These are phyloP conservation scores for Gallinago solitaria DNA, from an alignment of 2,797 vertebrate genomes.

Conservation along the genomic window DNA sequence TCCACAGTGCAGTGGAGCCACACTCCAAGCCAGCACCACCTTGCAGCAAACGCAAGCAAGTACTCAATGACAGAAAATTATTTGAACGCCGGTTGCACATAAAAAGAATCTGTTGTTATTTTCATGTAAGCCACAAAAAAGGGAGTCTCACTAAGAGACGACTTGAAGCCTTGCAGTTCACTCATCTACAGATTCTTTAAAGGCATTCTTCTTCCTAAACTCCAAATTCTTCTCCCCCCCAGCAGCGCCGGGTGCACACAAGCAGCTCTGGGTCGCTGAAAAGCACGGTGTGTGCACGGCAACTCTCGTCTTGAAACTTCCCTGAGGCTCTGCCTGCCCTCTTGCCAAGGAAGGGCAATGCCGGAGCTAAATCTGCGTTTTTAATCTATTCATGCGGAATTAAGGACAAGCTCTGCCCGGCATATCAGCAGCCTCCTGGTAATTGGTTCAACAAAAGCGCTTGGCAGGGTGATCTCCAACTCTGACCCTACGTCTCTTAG, in stretches of 20 bases:
- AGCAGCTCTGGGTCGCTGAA: rapidly evolving
- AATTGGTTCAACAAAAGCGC: constrained; percentile 14
- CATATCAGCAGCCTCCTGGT: constrained; percentile 16
- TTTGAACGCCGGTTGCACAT: neutral
- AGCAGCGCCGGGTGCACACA: neutral
- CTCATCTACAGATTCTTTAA: neutral
- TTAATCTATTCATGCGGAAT: neutral
- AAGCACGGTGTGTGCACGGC: neutral
- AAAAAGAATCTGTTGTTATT: neutral
- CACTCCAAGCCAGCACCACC: constrained; percentile 48
- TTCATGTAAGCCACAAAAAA: neutral
- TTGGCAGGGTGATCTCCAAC: neutral
- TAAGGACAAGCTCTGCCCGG: constrained; percentile 1
- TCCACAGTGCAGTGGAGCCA: neutral
- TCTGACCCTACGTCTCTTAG: neutral
- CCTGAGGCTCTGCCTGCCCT: neutral
- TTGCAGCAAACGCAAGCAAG: constrained; percentile 11
- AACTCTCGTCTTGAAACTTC: neutral
- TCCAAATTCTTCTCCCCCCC: neutral
- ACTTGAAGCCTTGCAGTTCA: neutral
- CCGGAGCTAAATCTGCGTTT: neutral
- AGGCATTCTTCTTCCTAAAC: neutral
- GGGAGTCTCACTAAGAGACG: neutral
- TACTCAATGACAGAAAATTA: neutral
- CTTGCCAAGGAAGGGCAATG: neutral